Evolutionary conservation across 53 echinoderm and acorn worm species (phyloP).

Genomic region (Astropecten irregularis): DNA sequence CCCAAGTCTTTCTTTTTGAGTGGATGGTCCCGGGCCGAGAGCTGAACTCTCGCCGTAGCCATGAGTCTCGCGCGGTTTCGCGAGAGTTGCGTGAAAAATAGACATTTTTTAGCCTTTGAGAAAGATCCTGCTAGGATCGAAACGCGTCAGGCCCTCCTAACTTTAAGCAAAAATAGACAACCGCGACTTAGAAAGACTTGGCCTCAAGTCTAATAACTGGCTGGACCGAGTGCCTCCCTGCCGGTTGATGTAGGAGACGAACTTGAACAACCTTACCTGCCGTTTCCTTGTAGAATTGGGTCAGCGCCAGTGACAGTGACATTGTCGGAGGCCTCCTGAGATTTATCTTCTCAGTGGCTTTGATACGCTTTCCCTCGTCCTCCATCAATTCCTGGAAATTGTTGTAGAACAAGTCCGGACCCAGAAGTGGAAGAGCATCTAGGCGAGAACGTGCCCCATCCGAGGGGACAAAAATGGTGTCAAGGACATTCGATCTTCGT

Average conservation of each 20-base stretch:
- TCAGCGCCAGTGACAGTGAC: background rate
- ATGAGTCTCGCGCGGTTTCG: too few relatives aligned
- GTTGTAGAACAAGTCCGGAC: background rate
- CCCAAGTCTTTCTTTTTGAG: too few relatives aligned
- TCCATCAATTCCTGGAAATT: slow-evolving; percentile 8
- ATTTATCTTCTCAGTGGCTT: background rate
- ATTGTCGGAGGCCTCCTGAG: background rate
- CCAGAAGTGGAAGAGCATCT: background rate
- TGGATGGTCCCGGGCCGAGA: too few relatives aligned
- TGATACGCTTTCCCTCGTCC: background rate
- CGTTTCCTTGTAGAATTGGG: background rate
- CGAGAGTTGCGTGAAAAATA: too few relatives aligned
- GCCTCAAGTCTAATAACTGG: too few relatives aligned
- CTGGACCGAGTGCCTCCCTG: slow-evolving; percentile 44
- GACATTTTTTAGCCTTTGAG: too few relatives aligned
- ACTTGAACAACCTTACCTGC: background rate
- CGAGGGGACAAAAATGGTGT: background rate
- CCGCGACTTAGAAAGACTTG: too few relatives aligned
- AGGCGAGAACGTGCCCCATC: background rate
- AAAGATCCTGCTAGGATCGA: too few relatives aligned
- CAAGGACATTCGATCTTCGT: background rate
- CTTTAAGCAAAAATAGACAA: too few relatives aligned
- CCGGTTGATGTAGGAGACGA: slow-evolving; percentile 53
- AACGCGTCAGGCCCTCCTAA: too few relatives aligned
- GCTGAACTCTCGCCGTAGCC: too few relatives aligned